Conservation (phyloP, 2,888 invertebrate species). For the Lottia gigantea region DNA sequence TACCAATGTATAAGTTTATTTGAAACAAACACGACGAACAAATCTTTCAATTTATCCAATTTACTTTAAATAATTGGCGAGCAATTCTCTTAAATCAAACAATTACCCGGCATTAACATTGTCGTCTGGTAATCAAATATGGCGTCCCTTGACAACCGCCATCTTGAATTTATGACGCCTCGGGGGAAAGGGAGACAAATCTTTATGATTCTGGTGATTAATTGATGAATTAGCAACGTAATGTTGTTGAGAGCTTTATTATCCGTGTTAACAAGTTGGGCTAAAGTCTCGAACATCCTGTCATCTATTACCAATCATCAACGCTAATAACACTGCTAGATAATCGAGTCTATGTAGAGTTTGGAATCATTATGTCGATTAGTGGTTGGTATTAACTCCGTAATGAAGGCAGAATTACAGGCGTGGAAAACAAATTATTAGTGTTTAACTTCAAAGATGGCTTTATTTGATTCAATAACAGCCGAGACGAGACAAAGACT, state of each 20-base stretch:
- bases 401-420: no score
- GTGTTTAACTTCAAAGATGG: no score
- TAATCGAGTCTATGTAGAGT: no score
- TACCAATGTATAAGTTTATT: background rate
- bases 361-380: no score
- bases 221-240: background rate
- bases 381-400: no score
- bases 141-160: conserved; percentile 14
- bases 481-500: no score
- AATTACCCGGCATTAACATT: conserved; percentile 19
- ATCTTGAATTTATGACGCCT: conserved; percentile 11
- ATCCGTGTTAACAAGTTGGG: background rate
- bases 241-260: conserved; percentile 5
- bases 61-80: conserved; percentile 12
- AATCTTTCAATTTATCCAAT: background rate
- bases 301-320: no score
- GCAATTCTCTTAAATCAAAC: conserved; percentile 15
- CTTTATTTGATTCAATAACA: no score
- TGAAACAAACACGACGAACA: background rate
- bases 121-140: conserved; percentile 21
- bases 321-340: no score
- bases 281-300: no score
- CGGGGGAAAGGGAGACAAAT: conserved; percentile 6
- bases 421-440: no score
- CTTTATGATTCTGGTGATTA: background rate